Evolutionary conservation across 2,113 vertebrate genomes (phyloP), one percentile per base, ranked within the genome.

Genomic region (Parotia lawesii): DNA sequence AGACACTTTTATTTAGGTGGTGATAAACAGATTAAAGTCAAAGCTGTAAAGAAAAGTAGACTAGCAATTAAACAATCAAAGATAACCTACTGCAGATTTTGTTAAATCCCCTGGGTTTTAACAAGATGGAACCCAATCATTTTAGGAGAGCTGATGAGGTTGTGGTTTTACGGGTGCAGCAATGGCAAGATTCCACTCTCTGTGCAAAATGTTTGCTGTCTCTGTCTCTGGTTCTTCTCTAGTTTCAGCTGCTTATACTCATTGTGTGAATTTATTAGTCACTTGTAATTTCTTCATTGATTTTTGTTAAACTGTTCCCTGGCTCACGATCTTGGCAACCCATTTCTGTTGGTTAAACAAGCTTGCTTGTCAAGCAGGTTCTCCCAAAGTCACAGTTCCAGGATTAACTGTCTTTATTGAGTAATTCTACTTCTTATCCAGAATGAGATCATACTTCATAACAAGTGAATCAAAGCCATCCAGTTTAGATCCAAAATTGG

Each of bases 401-500:
- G 73, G 72, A 69, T 87, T 96, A 95, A 87, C 67, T 91, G 64
- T 93, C 60, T 54, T 77, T 89, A 87, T 91, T 94, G 85, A 91
- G 89, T 93, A 96, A 95, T 90, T 85, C 44, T 90, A 51, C 67
- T 88, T 50, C 87, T 96, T 91, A 91, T 96, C 89, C 94, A 90
- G 87, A 60, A 86, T 97, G 95, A 96, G 91, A 94, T 96, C 96
- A 97, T 95, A 80, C 91, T 94, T 93, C 60, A 25, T 94, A 94
- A 93, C 72, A 86, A 94, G 87, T 88, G 85, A 89, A 95, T 93
- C 89, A 95, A 95, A 91, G 87, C 87, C 78, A 83, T 80, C 74
- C 71, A 91, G 75, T 88, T 95, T 48, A 91, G 82, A 93, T 88
- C 82, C 72, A 87, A 84, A 94, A 71, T 15, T 53, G 1, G 64